Percentiles rank a stretch among this genome's conserved stretches.
Evolutionary conservation across 2,888 invertebrate species (phyloP).

Genomic region (Dichetophora obliterata): DNA sequence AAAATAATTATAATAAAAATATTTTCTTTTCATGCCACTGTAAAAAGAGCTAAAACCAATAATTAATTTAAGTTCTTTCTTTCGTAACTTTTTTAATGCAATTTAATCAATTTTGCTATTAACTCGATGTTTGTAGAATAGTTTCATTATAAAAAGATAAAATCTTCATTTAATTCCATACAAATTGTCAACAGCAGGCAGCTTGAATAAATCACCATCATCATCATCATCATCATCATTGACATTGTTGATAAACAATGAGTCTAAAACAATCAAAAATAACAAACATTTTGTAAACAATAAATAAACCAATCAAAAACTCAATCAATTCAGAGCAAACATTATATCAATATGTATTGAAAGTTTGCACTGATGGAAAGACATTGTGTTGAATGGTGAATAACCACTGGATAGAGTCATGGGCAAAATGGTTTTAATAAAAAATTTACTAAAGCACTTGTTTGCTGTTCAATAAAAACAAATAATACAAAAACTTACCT

Average conservation of each 20-base stretch:
- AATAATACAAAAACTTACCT: conserved; percentile 3
- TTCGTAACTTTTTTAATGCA: too few relatives aligned
- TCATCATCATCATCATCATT: background rate
- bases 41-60: too few relatives aligned
- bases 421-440: too few relatives aligned
- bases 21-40: too few relatives aligned
- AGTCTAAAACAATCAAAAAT: background rate
- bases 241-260: background rate
- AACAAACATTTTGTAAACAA: background rate
- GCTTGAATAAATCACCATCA: background rate
- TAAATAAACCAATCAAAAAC: conserved; percentile 30
- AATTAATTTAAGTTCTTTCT: too few relatives aligned
- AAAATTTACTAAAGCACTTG: conserved; percentile 24
- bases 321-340: conserved; percentile 35
- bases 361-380: background rate
- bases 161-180: too few relatives aligned
- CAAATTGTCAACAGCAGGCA: background rate
- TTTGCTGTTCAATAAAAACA: background rate
- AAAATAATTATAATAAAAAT: too few relatives aligned
- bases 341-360: background rate
- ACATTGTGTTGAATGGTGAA: too few relatives aligned
- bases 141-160: too few relatives aligned
- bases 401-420: background rate
- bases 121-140: too few relatives aligned
- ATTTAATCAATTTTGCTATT: too few relatives aligned